Evolutionary conservation across 2,113 vertebrate genomes (phyloP).

Genomic region (Hyla sarda): DNA sequence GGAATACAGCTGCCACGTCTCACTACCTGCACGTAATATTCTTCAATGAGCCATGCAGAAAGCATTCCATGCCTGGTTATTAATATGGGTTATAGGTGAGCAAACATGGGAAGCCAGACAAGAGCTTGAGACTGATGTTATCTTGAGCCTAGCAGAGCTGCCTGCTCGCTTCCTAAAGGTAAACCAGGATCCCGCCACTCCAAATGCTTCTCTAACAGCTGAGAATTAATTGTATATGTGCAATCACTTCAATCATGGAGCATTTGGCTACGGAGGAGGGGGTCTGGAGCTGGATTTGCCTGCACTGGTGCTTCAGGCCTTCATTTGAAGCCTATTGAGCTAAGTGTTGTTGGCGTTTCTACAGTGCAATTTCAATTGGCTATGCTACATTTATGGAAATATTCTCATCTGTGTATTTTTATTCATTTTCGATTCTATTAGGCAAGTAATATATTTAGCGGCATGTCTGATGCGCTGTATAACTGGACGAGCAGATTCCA

Average conservation of each 20-base stretch:
- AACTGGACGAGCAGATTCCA: constrained; percentile 14
- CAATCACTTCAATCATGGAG: constrained; percentile 8
- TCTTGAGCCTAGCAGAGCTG: constrained; percentile 30
- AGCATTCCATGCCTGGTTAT: constrained; percentile 41
- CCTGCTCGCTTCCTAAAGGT: constrained; percentile 11
- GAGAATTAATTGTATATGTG: constrained; percentile 35
- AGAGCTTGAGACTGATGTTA: constrained; percentile 32
- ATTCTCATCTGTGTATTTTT: constrained; percentile 46
- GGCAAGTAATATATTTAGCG: constrained; percentile 32
- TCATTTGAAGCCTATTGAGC: constrained; percentile 35
- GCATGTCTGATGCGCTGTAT: not conserved
- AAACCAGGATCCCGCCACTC: constrained; percentile 9
- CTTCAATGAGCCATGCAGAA: constrained; percentile 45
- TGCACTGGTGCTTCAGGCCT: constrained; percentile 3
- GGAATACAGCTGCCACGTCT: constrained; percentile 29
- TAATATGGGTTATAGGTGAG: constrained; percentile 55
- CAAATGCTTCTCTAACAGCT: constrained; percentile 32
- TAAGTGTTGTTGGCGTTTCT: constrained; percentile 46
- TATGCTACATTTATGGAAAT: constrained; percentile 28
- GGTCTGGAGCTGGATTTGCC: not conserved
- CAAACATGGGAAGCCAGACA: constrained; percentile 45
- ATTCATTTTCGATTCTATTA: constrained; percentile 46
- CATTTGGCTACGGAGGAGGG: not conserved
- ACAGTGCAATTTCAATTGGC: constrained; percentile 43
- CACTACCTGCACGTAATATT: constrained; percentile 29